Evolutionary conservation across 2,888 invertebrate species (phyloP).

Genomic region (Drosophila setosimentum): DNA sequence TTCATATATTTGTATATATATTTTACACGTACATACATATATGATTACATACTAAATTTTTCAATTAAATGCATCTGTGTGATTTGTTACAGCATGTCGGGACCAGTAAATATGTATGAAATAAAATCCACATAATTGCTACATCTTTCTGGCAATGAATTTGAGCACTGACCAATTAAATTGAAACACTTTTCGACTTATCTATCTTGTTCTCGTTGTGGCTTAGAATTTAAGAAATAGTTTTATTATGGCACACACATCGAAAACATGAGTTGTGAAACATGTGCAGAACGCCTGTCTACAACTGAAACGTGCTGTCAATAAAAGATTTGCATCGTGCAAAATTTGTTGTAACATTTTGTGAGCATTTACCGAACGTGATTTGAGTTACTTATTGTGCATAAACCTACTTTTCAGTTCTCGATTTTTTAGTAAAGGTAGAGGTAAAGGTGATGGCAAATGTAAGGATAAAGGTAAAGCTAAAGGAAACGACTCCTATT

Average conservation of each 20-base stretch:
- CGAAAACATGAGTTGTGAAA: slow-evolving; percentile 29
- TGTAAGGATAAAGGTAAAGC: slow-evolving; percentile 16
- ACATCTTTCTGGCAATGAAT: slow-evolving; percentile 26
- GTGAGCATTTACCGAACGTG: slow-evolving; percentile 79
- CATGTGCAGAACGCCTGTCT: slow-evolving; percentile 66
- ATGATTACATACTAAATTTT: slow-evolving; percentile 20
- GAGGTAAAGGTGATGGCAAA: not conserved
- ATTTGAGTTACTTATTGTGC: slow-evolving; percentile 75
- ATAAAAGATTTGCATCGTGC: slow-evolving; percentile 77
- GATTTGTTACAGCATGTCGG: slow-evolving; percentile 25
- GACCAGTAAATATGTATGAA: slow-evolving; percentile 1
- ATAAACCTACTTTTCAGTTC: slow-evolving; percentile 43
- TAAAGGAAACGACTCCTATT: slow-evolving; percentile 11
- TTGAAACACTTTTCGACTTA: slow-evolving; percentile 18
- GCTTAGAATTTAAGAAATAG: slow-evolving; percentile 2
- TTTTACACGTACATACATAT: slow-evolving; percentile 2
- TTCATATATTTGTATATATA: not conserved
- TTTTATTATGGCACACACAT: slow-evolving; percentile 22
- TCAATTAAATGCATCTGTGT: slow-evolving; percentile 56
- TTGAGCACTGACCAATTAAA: slow-evolving; percentile 55
- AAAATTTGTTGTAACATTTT: slow-evolving; percentile 70
- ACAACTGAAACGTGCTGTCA: slow-evolving; percentile 73
- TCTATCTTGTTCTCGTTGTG: not conserved
- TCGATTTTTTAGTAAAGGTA: slow-evolving; percentile 11
- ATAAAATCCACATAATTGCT: slow-evolving; percentile 22